phyloP scores from a whole-genome alignment of 2,888 invertebrate species.

The Agrotis clavis region DNA sequence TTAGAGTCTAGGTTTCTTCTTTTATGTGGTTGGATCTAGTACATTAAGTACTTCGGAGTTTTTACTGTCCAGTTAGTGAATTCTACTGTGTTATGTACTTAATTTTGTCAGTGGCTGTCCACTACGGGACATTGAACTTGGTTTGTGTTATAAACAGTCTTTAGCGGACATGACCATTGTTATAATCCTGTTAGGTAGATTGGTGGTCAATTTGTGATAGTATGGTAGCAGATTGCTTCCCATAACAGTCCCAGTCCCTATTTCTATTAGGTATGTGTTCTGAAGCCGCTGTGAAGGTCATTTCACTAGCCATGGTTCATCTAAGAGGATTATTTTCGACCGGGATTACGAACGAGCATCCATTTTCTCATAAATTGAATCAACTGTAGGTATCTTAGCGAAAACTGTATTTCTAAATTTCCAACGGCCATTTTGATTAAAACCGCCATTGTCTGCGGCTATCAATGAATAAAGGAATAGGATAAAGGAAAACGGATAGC shows the following conservation, averaged over 20 bases:
- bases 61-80: constrained; percentile 34
- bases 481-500: constrained; percentile 70
- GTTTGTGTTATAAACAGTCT: background rate
- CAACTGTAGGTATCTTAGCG: constrained; percentile 16
- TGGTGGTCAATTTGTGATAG: constrained; percentile 6
- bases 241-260: background rate
- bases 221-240: background rate
- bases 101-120: constrained; percentile 4
- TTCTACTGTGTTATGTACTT: constrained; percentile 11
- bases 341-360: constrained; percentile 5
- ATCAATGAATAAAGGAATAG: constrained; percentile 69
- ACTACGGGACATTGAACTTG: constrained; percentile 21
- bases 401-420: constrained; percentile 61
- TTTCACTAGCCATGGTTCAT: constrained; percentile 1
- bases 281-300: background rate
- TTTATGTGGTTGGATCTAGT: constrained; percentile 31
- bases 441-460: constrained; percentile 66
- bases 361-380: constrained; percentile 25
- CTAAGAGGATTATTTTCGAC: constrained; percentile 28
- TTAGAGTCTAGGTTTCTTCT: constrained; percentile 21
- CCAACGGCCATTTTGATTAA: constrained; percentile 65
- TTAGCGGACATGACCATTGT: constrained; percentile 15
- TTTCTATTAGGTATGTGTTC: background rate
- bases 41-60: constrained; percentile 29
- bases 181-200: constrained; percentile 43